Conservation (phyloP, 2,113 vertebrate genomes). For the Atlantisia rogersi region DNA sequence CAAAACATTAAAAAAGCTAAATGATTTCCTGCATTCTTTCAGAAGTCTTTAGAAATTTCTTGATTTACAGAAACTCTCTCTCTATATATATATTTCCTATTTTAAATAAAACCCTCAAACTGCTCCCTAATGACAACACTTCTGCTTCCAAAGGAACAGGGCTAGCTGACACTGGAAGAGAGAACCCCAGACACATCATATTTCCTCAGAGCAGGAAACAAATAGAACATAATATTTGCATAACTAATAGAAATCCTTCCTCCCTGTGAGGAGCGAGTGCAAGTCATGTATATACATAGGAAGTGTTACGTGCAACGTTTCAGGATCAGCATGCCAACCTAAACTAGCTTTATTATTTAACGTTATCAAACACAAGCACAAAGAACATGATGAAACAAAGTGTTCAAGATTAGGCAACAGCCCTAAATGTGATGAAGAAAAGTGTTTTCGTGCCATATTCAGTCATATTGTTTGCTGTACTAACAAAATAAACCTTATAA, state of each 20-base stretch:
- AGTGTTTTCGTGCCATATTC: neutral
- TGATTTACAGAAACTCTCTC: neutral
- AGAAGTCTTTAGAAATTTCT: neutral
- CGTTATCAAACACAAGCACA: neutral
- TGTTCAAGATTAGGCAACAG: neutral
- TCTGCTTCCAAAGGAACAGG: neutral
- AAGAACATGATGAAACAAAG: neutral
- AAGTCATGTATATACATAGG: neutral
- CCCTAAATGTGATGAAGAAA: neutral
- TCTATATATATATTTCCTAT: neutral
- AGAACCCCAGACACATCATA: neutral
- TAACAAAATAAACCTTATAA: slow-evolving; percentile 8
- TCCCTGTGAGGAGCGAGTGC: neutral
- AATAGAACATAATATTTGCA: neutral
- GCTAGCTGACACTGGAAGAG: neutral
- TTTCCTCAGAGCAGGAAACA: neutral
- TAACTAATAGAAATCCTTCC: neutral
- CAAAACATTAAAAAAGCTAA: neutral
- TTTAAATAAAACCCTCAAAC: neutral
- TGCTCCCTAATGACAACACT: neutral
- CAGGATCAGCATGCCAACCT: neutral
- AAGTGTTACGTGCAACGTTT: neutral
- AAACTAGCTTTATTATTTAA: neutral
- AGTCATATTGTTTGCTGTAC: neutral
- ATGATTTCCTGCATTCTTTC: neutral